Conservation (phyloP, 2,888 invertebrate genomes). For the Cheilosia scutellata region DNA sequence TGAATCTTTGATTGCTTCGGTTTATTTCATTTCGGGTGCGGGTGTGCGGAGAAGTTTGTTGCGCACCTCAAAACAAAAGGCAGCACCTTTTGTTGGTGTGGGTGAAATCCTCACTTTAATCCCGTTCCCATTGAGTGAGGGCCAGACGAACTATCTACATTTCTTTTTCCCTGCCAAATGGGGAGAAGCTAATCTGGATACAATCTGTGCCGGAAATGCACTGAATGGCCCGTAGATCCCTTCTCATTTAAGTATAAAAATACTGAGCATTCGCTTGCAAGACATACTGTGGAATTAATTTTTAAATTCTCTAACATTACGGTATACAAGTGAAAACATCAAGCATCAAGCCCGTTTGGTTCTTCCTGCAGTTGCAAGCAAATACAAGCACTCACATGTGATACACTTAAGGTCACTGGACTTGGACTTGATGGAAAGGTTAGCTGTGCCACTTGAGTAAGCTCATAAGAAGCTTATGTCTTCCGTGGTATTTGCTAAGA, state of each 20-base stretch:
- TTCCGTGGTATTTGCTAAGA: constrained; percentile 66
- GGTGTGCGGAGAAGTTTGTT: constrained; percentile 16
- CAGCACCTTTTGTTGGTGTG: constrained; percentile 5
- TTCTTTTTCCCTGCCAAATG: not conserved
- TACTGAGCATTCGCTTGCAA: not conserved
- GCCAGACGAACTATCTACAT: not conserved
- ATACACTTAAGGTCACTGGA: constrained; percentile 65
- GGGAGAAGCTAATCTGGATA: too few species aligned
- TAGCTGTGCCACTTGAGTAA: constrained; percentile 43
- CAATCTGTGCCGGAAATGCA: too few species aligned
- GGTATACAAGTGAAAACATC: constrained; percentile 5
- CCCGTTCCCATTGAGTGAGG: not conserved
- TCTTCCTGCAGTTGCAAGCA: constrained; percentile 38
- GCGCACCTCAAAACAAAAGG: constrained; percentile 42
- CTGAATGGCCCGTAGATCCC: not conserved
- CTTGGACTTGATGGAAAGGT: constrained; percentile 66
- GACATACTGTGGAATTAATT: constrained; percentile 12
- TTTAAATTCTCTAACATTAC: constrained; percentile 15
- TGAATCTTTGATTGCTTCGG: constrained; percentile 66
- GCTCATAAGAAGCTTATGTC: constrained; percentile 73
- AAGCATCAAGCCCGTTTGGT: not conserved
- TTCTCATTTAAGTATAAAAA: not conserved
- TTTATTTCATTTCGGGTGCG: not conserved
- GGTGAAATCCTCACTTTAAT: not conserved
- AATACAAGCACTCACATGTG: constrained; percentile 46